Base-by-base conservation (phyloP, 2,113 vertebrate species). In the Dryoscopus gambensis region DNA sequence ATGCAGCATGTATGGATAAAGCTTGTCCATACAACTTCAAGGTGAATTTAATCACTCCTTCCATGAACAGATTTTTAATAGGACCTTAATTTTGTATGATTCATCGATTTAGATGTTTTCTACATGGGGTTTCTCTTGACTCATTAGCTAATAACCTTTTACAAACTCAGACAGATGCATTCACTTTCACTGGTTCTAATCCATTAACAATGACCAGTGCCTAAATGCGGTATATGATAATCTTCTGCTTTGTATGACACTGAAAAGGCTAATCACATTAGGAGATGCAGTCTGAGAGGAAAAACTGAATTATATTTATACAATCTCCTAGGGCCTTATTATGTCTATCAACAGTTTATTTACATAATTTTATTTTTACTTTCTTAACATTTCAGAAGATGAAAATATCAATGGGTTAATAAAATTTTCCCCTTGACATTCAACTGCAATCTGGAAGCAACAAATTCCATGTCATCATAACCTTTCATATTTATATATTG, bases 191-290 rank as follows among this genome's bases (percentile, higher is more conserved):
- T 20, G 20, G 69, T 90, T 95, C 73, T 93, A 96, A 97, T 90
- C 74, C 59, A 91, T 62, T 69, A 92, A 91, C 89, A 96, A 90
- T 76, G 69, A 84, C 60, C 71, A 53, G n/a, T 90, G 62, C 46
- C 95, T 95, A 97, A 97, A 96, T 95, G 96, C 94, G 96, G 93
- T 68, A 94, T 57, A 83, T 59, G 46, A 87, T 94, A 94, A 97
- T 96, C 77, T 96, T 83, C 84, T 91, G 60, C 13, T 93, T 59
- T 65, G 68, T 63, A 82, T 65, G 60, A 80, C 84, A 84, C 81
- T 93, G 89, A 93, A 92, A 96, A 95, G 67, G 64, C 92, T 91
- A 95, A 97, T 94, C 64, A 57, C 64, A 94, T 91, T 81, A 96
- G 84, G 57, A 95, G 64, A 92, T 67, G 7, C 92, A 93, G 75